Evolutionary conservation across 2,888 invertebrate genomes (phyloP), one percentile per base, ranked within the genome.

Genomic region (Drosophila limbata): DNA sequence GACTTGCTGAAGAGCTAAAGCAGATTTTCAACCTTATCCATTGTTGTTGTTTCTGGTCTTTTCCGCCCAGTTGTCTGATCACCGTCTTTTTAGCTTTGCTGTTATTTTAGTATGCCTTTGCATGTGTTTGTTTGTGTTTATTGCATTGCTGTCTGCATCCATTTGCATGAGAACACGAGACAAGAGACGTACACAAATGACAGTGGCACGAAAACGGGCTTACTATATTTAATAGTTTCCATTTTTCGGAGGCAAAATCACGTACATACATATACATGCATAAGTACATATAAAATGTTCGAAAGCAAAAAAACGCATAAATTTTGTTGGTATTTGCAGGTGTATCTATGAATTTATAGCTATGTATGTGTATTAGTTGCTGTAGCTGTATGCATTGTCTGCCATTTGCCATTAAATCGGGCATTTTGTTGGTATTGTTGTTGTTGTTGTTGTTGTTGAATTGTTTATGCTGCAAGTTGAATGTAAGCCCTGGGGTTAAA

Each of bases 381-480:
- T 31, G 15, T 39, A 28, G 40, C 53, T 55, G 28, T 61, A 25
- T 55, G 52, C 57, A 65, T 65, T 55, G 61, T 59, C 53, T 62
- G 55, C 19, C 39, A 19, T 56, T 59, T 59, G 59, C 57, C 28
- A 33, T 68, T 59, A 55, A 73, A 67, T 72, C 45, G 39, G 48
- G 47, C 44, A 52, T 52, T 60, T 50, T 63, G 63, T 64, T 65
- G 62, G n/a, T n/a, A n/a, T n/a, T n/a, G n/a, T n/a, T n/a, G n/a
- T n/a, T n/a, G n/a, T 62, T 66, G 59, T 37, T 53, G 47, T 40
- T 57, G 53, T 37, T 52, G 53, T 37, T 52, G 68, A 68, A 72
- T 68, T 67, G 63, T 55, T 63, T 67, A 57, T 63, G 72, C 48
- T 60, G 69, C 56, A 61, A 63, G 63, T 61, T 35, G 60, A 25